Conservation (phyloP, 1,140 invertebrate species). For the Eubasilissa regina region DNA sequence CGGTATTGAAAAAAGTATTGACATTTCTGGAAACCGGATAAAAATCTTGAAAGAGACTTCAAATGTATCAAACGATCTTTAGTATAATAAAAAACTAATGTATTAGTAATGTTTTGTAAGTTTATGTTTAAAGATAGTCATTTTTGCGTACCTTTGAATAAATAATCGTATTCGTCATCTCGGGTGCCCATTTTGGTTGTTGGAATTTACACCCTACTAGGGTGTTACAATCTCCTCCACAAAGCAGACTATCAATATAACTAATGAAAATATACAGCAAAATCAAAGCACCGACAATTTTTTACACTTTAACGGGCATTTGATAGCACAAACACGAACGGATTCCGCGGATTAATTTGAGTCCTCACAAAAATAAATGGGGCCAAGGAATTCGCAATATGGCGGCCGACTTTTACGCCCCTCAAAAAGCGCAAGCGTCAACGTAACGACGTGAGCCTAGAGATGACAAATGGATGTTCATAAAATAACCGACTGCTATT, state of each 20-base stretch:
- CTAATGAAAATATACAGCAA: conserved; percentile 15
- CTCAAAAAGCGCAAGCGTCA: conserved; percentile 52
- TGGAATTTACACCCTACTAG: conserved; percentile 54
- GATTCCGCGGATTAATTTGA: conserved; percentile 44
- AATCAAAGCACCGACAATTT: conserved; percentile 30
- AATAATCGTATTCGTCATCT: conserved; percentile 99
- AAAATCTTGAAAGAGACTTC: neutral
- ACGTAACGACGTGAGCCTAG: conserved; percentile 50
- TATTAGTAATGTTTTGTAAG: neutral
- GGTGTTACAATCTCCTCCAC: conserved; percentile 45
- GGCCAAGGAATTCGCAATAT: conserved; percentile 51
- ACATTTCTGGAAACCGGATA: conserved; percentile 30
- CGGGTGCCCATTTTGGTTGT: conserved; percentile 89
- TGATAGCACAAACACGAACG: conserved; percentile 44
- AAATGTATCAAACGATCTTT: neutral
- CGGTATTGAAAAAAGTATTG: conserved; percentile 29
- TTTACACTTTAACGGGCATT: neutral
- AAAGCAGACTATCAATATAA: conserved; percentile 42
- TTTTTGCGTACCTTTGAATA: conserved; percentile 94
- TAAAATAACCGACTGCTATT: neutral
- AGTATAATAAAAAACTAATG: neutral
- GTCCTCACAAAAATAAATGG: conserved; percentile 43
- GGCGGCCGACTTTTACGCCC: conserved; percentile 55
- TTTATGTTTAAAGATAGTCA: neutral
- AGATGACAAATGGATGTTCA: conserved; percentile 47